Evolutionary conservation across 2,888 invertebrate species (phyloP).

Genomic region (Pyrgus malvae): DNA sequence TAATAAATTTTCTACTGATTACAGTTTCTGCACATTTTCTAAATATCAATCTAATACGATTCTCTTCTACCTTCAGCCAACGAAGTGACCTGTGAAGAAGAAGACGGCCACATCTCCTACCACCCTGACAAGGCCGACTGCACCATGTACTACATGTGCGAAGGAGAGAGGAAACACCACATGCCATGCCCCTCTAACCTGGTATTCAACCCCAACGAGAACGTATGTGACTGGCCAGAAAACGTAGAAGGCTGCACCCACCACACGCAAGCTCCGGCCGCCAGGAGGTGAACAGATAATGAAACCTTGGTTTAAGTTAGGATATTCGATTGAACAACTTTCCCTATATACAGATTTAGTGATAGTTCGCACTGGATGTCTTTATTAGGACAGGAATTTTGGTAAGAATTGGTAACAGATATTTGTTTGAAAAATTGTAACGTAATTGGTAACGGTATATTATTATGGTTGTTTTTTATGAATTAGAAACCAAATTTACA

Average conservation of each 20-base stretch:
- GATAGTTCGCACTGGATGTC: neutral
- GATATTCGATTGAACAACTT: slow-evolving; percentile 11
- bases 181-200: slow-evolving; percentile 97
- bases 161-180: slow-evolving; percentile 96
- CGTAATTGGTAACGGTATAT: too few relatives aligned
- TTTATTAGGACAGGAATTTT: neutral
- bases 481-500: too few relatives aligned
- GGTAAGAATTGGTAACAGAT: neutral
- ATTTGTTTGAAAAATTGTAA: too few relatives aligned
- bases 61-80: slow-evolving; percentile 83
- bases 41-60: neutral
- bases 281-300: slow-evolving; percentile 51
- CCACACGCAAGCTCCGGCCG: slow-evolving; percentile 76
- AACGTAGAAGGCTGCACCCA: slow-evolving; percentile 92
- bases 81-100: slow-evolving; percentile 94
- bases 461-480: too few relatives aligned
- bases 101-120: slow-evolving; percentile 97
- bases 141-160: slow-evolving; percentile 97
- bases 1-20: too few relatives aligned
- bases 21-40: too few relatives aligned
- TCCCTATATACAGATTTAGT: slow-evolving; percentile 2
- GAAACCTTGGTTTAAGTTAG: slow-evolving; percentile 9
- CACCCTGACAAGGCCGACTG: slow-evolving; percentile 95
- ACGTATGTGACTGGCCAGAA: slow-evolving; percentile 98
- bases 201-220: slow-evolving; percentile 95